Conservation (phyloP, 2,888 invertebrate genomes). For the Drosophila mimetica region DNA sequence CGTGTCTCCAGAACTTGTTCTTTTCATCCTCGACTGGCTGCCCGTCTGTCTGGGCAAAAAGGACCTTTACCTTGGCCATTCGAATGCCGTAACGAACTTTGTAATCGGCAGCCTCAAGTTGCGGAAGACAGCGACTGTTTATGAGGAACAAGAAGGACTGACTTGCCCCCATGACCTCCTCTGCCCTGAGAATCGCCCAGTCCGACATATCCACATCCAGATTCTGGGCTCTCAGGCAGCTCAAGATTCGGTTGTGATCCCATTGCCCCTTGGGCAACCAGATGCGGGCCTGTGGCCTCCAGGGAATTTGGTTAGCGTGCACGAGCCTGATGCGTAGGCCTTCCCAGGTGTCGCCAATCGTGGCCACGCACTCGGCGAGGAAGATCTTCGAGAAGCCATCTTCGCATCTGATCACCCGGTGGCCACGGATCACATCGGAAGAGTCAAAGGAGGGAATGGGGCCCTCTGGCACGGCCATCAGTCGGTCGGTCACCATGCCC, state of each 20-base stretch:
- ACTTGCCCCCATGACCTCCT: not conserved
- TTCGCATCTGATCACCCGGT: slow-evolving; percentile 7
- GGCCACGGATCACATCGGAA: not conserved
- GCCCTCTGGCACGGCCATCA: not conserved
- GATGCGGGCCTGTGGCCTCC: not conserved
- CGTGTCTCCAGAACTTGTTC: not conserved
- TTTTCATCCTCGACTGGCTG: not conserved
- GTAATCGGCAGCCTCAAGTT: not conserved
- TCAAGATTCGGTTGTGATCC: not conserved
- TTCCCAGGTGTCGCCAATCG: not conserved
- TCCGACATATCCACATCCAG: not conserved
- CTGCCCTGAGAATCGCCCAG: not conserved
- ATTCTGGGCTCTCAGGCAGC: slow-evolving; percentile 1
- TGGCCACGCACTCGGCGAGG: not conserved
- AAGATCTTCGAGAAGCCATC: slow-evolving; percentile 1
- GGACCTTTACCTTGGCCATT: not conserved
- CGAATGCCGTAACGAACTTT: slow-evolving; percentile 4
- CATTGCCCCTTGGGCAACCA: slow-evolving; percentile 4
- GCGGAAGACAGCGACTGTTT: not conserved
- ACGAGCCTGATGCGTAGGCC: slow-evolving; percentile 3
- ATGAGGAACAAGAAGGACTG: slow-evolving; percentile 1
- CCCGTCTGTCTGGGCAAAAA: not conserved
- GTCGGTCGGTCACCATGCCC: not conserved
- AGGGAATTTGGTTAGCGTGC: not conserved
- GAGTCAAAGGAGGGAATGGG: slow-evolving; percentile 1